Percentiles rank a stretch among this genome's conserved stretches.
These are phyloP conservation scores for Lagopus leucura DNA, from an alignment of 2,113 vertebrate genomes.

Conservation along the genomic window DNA sequence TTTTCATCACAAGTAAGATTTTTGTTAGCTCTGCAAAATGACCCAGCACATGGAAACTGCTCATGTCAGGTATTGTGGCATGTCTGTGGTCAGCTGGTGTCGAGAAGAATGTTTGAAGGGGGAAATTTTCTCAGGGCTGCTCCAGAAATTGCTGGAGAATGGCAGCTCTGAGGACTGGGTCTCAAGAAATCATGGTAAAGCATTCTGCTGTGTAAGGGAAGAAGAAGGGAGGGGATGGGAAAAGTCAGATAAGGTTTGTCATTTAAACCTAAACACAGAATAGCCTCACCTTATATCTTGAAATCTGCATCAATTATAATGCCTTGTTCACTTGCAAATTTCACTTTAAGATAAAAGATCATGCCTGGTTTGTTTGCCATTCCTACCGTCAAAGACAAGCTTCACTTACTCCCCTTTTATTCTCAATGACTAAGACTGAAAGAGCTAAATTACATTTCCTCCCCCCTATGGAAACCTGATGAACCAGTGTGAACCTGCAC, in stretches of 20 bases:
- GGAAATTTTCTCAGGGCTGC: background rate
- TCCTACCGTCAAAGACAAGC: slow-evolving; percentile 53
- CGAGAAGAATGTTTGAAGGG: background rate
- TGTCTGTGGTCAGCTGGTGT: background rate
- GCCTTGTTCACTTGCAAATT: slow-evolving; percentile 67
- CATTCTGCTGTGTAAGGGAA: slow-evolving; percentile 16
- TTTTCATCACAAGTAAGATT: background rate
- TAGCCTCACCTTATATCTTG: slow-evolving; percentile 60
- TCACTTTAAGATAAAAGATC: slow-evolving; percentile 62
- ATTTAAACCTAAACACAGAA: slow-evolving; percentile 23
- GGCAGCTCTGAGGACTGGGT: background rate
- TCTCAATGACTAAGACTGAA: slow-evolving; percentile 60
- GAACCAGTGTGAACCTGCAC: slow-evolving; percentile 67
- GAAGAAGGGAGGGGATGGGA: slow-evolving; percentile 65
- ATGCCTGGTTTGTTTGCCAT: slow-evolving; percentile 50
- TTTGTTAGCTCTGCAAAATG: background rate
- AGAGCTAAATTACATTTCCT: slow-evolving; percentile 67
- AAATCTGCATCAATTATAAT: slow-evolving; percentile 61
- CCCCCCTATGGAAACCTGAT: slow-evolving; percentile 46
- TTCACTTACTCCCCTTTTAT: slow-evolving; percentile 49
- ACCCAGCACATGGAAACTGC: background rate
- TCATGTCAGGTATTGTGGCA: background rate
- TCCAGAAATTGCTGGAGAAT: background rate
- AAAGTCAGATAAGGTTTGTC: slow-evolving; percentile 64
- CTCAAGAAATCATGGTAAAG: background rate